These are phyloP conservation scores for Chrysomela aeneicollis DNA, from an alignment of 2,888 invertebrate genomes.

Conservation along the genomic window DNA sequence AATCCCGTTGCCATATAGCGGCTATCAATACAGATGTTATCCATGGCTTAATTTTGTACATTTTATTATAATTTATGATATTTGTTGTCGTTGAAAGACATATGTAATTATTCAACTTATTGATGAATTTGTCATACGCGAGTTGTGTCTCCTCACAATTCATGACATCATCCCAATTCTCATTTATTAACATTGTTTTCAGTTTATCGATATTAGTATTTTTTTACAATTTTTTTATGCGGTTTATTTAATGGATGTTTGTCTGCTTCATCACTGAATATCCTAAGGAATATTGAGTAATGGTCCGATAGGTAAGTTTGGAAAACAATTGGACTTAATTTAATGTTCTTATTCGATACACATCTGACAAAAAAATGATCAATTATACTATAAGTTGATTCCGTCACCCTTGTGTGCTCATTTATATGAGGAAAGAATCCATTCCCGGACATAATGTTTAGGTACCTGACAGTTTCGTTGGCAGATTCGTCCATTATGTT, in stretches of 20 bases:
- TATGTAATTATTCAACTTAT: not conserved
- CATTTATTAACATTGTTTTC: not conserved
- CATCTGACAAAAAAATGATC: not conserved
- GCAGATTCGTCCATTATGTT: not conserved
- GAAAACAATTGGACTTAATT: not conserved
- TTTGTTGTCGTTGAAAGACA: not conserved
- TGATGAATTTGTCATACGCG: not conserved
- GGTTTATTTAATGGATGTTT: too few species aligned
- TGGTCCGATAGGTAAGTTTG: not conserved
- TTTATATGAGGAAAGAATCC: not conserved
- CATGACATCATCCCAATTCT: not conserved
- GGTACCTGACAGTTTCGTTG: not conserved
- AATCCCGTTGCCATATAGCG: not conserved
- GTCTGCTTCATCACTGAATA: not conserved
- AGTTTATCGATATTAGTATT: not conserved
- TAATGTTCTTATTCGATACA: not conserved
- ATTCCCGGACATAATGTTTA: not conserved
- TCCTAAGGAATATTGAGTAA: not conserved
- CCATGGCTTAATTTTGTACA: constrained; percentile 1
- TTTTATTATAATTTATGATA: not conserved
- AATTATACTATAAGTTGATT: not conserved
- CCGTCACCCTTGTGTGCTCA: not conserved
- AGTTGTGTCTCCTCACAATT: constrained; percentile 4
- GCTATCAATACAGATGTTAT: constrained; percentile 2
- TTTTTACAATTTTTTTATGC: too few species aligned